Evolutionary conservation across 2,888 invertebrate species (phyloP).

Genomic region (Athripsodes cinereus): DNA sequence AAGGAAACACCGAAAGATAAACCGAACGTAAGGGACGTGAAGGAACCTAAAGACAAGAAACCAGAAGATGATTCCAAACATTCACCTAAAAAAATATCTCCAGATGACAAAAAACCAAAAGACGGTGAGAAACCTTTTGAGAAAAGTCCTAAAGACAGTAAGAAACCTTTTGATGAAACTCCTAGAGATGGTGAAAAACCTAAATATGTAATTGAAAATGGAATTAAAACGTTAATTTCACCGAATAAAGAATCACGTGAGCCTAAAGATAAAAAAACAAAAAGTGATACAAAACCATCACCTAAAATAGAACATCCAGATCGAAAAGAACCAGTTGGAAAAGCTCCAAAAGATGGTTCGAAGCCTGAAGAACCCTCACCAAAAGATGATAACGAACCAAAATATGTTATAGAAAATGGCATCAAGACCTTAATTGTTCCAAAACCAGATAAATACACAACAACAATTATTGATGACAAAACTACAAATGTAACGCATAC

Average conservation of each 20-base stretch:
- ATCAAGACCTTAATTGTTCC: constrained; percentile 9
- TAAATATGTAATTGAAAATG: constrained; percentile 25
- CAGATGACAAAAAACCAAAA: constrained; percentile 6
- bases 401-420: constrained; percentile 21
- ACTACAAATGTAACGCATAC: constrained; percentile 14
- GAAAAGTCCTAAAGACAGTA: background rate
- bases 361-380: background rate
- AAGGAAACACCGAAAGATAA: background rate
- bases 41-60: background rate
- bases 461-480: no score
- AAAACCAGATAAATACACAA: background rate
- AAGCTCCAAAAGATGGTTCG: background rate
- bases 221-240: constrained; percentile 20
- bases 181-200: constrained; percentile 10
- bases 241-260: background rate
- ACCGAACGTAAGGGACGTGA: background rate
- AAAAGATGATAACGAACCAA: constrained; percentile 4
- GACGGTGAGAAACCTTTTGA: constrained; percentile 5
- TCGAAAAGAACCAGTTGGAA: background rate
- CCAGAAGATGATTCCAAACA: background rate
- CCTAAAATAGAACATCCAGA: constrained; percentile 1
- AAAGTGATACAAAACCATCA: constrained; percentile 11
- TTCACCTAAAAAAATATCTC: background rate
- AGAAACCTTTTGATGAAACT: constrained; percentile 3
- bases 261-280: background rate